Conservation (phyloP, 2,113 vertebrate species). For the Isurus oxyrinchus region DNA sequence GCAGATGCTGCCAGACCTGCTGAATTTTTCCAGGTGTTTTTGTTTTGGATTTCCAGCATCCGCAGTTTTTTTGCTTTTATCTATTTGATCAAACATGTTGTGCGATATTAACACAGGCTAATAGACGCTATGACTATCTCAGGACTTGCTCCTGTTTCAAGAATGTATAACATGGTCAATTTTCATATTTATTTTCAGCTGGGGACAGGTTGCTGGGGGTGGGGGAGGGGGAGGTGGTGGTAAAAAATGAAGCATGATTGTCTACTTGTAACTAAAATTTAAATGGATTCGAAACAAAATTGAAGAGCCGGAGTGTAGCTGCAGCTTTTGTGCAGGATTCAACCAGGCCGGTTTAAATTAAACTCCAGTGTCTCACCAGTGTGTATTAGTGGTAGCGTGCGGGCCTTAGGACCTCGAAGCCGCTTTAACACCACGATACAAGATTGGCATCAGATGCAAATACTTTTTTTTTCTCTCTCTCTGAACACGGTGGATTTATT, state of each 20-base stretch:
- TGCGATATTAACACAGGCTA: background rate
- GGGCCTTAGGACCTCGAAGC: background rate
- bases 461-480: background rate
- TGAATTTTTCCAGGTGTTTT: no score
- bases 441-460: constrained; percentile 16
- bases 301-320: background rate
- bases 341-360: background rate
- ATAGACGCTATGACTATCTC: background rate
- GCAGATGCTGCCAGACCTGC: no score
- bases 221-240: no score
- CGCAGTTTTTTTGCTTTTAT: no score
- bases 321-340: background rate
- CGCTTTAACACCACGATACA: background rate
- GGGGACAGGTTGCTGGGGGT: background rate
- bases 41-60: no score
- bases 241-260: background rate
- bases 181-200: background rate
- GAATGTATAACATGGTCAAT: constrained; percentile 11
- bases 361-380: background rate
- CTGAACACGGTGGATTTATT: background rate
- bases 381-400: accelerated
- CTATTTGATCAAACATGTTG: background rate
- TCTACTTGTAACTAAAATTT: constrained; percentile 13
- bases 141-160: background rate
- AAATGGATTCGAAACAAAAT: background rate